Evolutionary conservation across 1,140 invertebrate species (phyloP), one percentile per base, ranked within the genome.

Genomic region (Linepithema humile): DNA sequence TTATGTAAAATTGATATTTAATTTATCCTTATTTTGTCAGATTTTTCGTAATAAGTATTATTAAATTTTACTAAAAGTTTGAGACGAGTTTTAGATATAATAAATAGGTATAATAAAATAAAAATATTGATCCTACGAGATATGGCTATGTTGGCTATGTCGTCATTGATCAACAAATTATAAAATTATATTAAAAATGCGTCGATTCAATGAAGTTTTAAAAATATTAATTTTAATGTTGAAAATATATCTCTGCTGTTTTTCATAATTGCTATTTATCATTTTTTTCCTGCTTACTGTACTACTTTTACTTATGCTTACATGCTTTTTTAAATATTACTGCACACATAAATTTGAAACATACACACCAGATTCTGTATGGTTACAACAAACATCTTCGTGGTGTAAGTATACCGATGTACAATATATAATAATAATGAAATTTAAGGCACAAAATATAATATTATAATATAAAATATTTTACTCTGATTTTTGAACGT

Each of bases 381-480:
- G 64, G 23, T 53, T 67, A 9, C 64, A 70, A 57, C 48, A 70
- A 80, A 80, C n/a, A 23, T 70, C 64, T 29, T 43, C 64, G 38
- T 77, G 20, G 17, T 65, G 74, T 80, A 80, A 80, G 75, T 80
- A 78, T 45, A 62, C 55, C 29, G 29, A 65, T 74, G 20, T 50
- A 40, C 23, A 38, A 53, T 77, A 10, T 69, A 45, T n/a, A 64
- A 65, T 40, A 15, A n/a, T 59, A 62, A 48, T 40, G 26, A 73
- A 73, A 29, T 3, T 15, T 50, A 23, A 26, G 9, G 5, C 20
- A 50, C 35, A 55, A 6, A 29, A 69, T 43, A 80, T 23, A 29
- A 55, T 32, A 55, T 40, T 69, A 10, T 43, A 12, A 67, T 17
- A 43, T 10, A 69, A 55, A 55, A 40, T 43, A 17, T 70, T 70